phyloP scores from a whole-genome alignment of 2,113 vertebrate genomes.

The Eclectus roratus region DNA sequence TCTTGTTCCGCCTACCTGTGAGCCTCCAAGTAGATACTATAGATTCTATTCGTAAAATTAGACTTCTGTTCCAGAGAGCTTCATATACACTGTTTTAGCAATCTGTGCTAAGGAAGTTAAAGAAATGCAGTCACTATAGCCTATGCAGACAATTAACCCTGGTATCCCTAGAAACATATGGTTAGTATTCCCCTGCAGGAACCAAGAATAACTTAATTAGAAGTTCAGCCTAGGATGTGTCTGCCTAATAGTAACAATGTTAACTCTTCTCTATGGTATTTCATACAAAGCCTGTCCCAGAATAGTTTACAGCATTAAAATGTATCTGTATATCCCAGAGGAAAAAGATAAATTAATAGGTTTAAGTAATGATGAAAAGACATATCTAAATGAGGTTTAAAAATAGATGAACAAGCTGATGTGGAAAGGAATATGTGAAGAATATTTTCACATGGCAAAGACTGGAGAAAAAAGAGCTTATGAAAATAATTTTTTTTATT shows the following conservation, averaged over 20 bases:
- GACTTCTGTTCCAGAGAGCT: neutral
- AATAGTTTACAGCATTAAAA: neutral
- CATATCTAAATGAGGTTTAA: neutral
- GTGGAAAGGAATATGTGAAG: neutral
- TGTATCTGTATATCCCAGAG: neutral
- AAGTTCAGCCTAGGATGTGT: neutral
- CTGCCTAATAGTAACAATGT: neutral
- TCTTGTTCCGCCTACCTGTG: neutral
- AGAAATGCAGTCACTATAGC: neutral
- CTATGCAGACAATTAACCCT: slow-evolving; percentile 41
- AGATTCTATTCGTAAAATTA: neutral
- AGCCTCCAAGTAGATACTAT: neutral
- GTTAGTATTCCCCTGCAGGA: neutral
- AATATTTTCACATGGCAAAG: neutral
- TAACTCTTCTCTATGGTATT: neutral
- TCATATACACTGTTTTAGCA: neutral
- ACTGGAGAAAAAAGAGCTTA: neutral
- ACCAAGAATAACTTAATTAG: slow-evolving; percentile 24
- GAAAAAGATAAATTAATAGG: neutral
- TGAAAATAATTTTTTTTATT: neutral
- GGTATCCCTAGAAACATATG: slow-evolving; percentile 7
- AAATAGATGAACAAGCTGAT: neutral
- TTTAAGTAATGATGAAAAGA: slow-evolving; percentile 25
- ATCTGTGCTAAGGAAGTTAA: neutral
- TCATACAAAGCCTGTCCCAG: neutral